These are phyloP conservation scores for Megalonaias nervosa DNA, from an alignment of 1,140 invertebrate genomes.

Conservation along the genomic window DNA sequence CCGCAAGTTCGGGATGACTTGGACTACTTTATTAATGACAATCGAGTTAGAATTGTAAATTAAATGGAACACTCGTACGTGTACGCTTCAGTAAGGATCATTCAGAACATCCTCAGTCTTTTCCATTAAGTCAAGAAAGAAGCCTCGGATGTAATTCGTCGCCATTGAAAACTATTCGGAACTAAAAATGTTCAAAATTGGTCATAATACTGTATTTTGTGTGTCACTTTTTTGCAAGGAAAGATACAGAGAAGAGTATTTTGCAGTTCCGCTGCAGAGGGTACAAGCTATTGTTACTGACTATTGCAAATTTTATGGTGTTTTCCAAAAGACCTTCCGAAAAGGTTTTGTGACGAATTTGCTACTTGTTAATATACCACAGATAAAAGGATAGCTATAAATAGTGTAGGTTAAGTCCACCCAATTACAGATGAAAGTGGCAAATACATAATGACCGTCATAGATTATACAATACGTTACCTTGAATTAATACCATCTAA, in stretches of 20 bases:
- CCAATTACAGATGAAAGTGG: slow-evolving; percentile 22
- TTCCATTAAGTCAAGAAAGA: too few relatives aligned
- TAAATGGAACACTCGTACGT: too few relatives aligned
- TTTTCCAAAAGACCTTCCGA: slow-evolving; percentile 7
- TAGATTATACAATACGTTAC: slow-evolving; percentile 45
- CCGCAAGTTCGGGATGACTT: too few relatives aligned
- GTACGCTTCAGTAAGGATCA: too few relatives aligned
- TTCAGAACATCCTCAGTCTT: too few relatives aligned
- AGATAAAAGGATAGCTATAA: slow-evolving; percentile 28
- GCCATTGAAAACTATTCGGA: neutral
- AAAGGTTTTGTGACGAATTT: neutral
- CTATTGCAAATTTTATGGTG: slow-evolving; percentile 8
- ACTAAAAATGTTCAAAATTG: slow-evolving; percentile 3
- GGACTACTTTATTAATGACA: too few relatives aligned
- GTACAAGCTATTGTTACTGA: neutral
- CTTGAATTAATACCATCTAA: slow-evolving; percentile 41
- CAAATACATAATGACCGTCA: slow-evolving; percentile 31
- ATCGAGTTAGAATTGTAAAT: too few relatives aligned
- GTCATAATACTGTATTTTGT: too few relatives aligned
- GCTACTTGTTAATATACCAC: slow-evolving; percentile 6
- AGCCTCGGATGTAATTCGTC: too few relatives aligned
- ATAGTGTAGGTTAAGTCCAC: slow-evolving; percentile 27
- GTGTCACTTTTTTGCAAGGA: neutral
- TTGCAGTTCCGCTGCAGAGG: slow-evolving; percentile 14
- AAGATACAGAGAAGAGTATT: neutral